Percentiles rank a stretch among this genome's conserved stretches.
Conservation (phyloP, 2,113 vertebrate genomes). For the Sinocyclocheilus rhinocerous region DNA sequence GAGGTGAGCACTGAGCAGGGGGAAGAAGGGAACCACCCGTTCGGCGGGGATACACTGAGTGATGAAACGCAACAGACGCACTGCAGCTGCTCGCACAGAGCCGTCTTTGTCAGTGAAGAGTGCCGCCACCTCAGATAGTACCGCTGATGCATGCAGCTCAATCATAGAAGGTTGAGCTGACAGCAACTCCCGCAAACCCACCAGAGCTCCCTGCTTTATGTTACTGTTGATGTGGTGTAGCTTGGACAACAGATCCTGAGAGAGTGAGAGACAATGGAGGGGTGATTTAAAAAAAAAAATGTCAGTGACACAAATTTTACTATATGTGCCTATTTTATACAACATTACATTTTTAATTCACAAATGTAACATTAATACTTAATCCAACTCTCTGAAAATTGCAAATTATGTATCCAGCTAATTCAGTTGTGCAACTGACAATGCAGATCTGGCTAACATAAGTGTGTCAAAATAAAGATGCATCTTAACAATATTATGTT, state of each 20-base stretch:
- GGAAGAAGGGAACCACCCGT: slow-evolving; percentile 92
- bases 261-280: slow-evolving; percentile 13
- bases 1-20: slow-evolving; percentile 95
- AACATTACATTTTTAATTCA: too few relatives aligned
- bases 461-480: background rate
- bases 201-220: slow-evolving; percentile 90
- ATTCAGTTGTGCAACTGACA: background rate
- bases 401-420: background rate
- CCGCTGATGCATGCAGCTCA: slow-evolving; percentile 90
- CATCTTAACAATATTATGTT: background rate
- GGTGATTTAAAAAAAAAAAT: too few relatives aligned
- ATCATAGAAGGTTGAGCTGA: slow-evolving; percentile 86
- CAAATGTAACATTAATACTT: too few relatives aligned
- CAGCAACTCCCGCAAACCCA: slow-evolving; percentile 91
- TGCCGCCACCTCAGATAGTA: slow-evolving; percentile 92
- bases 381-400: too few relatives aligned
- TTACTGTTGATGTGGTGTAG: slow-evolving; percentile 94
- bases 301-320: too few relatives aligned
- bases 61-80: slow-evolving; percentile 89
- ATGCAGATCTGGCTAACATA: background rate
- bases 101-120: slow-evolving; percentile 96
- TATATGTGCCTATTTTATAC: too few relatives aligned
- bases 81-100: slow-evolving; percentile 84
- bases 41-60: slow-evolving; percentile 88
- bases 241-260: slow-evolving; percentile 92